Evolutionary conservation across 1,140 invertebrate species (phyloP).

Genomic region (Babylonia areolata): DNA sequence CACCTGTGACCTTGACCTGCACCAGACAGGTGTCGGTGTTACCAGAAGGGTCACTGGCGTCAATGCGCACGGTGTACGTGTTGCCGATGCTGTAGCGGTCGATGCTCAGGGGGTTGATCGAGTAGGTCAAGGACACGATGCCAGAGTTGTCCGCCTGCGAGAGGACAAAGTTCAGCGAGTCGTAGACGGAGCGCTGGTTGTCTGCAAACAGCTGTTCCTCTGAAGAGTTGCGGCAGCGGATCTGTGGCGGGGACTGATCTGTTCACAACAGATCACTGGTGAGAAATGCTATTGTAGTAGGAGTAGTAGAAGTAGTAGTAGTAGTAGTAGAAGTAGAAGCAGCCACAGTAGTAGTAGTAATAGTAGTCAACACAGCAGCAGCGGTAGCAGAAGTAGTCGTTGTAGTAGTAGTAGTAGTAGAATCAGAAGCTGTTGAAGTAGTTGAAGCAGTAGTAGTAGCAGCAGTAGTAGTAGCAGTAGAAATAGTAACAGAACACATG

Average conservation of each 20-base stretch:
- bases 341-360: no score
- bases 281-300: no score
- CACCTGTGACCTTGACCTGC: slow-evolving; percentile 29
- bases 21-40: slow-evolving; percentile 23
- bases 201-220: slow-evolving; percentile 9
- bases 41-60: slow-evolving; percentile 5
- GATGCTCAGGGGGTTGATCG: slow-evolving; percentile 7
- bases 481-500: no score
- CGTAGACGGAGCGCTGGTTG: neutral
- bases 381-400: no score
- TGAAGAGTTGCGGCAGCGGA: slow-evolving; percentile 32
- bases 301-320: no score
- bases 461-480: no score
- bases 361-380: no score
- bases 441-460: no score
- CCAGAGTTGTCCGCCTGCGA: slow-evolving; percentile 22
- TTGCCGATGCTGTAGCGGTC: slow-evolving; percentile 28
- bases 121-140: slow-evolving; percentile 16
- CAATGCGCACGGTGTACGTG: slow-evolving; percentile 25
- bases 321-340: no score
- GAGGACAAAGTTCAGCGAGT: slow-evolving; percentile 20
- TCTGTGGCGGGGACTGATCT: slow-evolving; percentile 42
- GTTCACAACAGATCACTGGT: neutral
- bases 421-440: no score
- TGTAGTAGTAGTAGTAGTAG: no score